These are phyloP conservation scores for Melitaea athalia DNA, from an alignment of 2,888 invertebrate genomes.

Conservation along the genomic window DNA sequence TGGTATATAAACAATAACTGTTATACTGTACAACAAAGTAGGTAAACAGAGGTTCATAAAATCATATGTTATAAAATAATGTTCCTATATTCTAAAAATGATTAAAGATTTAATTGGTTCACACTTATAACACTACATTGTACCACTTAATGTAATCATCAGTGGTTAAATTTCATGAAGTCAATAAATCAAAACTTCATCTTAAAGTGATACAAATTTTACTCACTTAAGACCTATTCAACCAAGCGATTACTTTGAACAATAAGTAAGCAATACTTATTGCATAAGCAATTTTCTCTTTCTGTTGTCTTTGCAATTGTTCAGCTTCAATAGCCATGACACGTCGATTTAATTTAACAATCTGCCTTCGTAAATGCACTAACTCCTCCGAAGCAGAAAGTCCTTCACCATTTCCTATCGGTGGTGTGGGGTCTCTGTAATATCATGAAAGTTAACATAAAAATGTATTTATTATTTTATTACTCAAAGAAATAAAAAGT, in stretches of 20 bases:
- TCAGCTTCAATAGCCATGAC: conserved; percentile 94
- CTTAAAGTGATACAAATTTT: conserved; percentile 54
- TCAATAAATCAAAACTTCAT: conserved; percentile 67
- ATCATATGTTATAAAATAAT: conserved; percentile 63
- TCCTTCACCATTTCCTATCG: conserved; percentile 84
- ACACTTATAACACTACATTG: conserved; percentile 48
- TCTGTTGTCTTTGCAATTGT: conserved; percentile 90
- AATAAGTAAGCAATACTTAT: conserved; percentile 92
- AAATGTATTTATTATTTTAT: too few species aligned
- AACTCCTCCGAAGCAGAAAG: conserved; percentile 89
- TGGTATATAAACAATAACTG: conserved; percentile 44
- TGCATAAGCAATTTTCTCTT: conserved; percentile 93
- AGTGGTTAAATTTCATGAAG: conserved; percentile 55
- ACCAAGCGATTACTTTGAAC: conserved; percentile 92
- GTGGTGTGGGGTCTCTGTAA: conserved; percentile 86
- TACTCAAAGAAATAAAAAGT: not conserved
- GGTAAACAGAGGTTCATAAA: conserved; percentile 45
- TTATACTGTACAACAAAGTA: conserved; percentile 64
- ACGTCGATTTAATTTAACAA: conserved; percentile 93
- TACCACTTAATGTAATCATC: conserved; percentile 28
- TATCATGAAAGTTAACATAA: conserved; percentile 13
- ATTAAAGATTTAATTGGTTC: conserved; percentile 49
- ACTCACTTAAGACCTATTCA: conserved; percentile 78
- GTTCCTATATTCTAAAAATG: conserved; percentile 70
- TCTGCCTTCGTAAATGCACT: conserved; percentile 90